These are phyloP conservation scores for Marasmarcha lunaedactyla DNA, from an alignment of 2,888 invertebrate species.

Conservation along the genomic window DNA sequence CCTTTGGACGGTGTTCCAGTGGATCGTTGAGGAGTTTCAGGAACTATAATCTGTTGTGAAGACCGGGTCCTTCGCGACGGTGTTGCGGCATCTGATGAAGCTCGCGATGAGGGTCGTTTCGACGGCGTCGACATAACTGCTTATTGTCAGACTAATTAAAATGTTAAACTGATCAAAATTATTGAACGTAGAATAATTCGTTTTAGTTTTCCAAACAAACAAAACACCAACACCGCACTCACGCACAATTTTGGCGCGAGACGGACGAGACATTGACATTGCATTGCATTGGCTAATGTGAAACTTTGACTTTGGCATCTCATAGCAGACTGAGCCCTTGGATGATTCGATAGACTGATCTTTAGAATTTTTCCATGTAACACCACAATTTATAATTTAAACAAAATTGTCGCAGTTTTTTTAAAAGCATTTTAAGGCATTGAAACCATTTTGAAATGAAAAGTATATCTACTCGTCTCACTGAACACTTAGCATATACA, in stretches of 20 bases:
- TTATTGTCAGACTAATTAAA: conserved; percentile 1
- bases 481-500: too few species aligned
- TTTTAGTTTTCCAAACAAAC: conserved; percentile 1
- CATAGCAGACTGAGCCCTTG: too few species aligned
- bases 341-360: too few species aligned
- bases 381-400: too few species aligned
- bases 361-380: too few species aligned
- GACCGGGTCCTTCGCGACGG: conserved; percentile 52
- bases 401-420: too few species aligned
- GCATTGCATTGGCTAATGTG: background rate
- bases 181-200: background rate
- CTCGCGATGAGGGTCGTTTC: conserved; percentile 51
- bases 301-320: background rate
- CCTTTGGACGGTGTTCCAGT: conserved; percentile 53
- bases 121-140: conserved; percentile 50
- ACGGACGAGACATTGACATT: conserved; percentile 1
- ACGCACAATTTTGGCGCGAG: conserved; percentile 13
- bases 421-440: too few species aligned
- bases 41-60: conserved; percentile 57
- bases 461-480: too few species aligned
- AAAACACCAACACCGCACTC: background rate
- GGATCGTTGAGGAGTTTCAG: conserved; percentile 60
- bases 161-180: background rate
- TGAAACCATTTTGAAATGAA: too few species aligned
- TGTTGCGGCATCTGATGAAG: conserved; percentile 57